Evolutionary conservation across 1,140 invertebrate species (phyloP), one percentile per base, ranked within the genome.

Genomic region (Formica exsecta): DNA sequence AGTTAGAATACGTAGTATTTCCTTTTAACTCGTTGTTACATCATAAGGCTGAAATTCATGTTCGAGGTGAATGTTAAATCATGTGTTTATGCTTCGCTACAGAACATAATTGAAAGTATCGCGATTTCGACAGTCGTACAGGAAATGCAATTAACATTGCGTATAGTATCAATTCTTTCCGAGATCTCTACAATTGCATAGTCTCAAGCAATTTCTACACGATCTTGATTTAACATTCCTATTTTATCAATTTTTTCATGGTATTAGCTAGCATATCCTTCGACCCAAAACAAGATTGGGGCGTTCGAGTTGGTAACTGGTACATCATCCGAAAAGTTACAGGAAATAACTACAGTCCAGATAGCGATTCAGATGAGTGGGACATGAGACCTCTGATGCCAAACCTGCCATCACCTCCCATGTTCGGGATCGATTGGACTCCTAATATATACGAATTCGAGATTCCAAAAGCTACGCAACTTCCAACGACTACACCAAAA

Each of bases 241-340:
- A 38, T 59, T 44, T 59, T 71, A 3, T 68, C 41, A 51, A 80
- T 88, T 89, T 41, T 54, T 66, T 59, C 0, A 62, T 64, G 36
- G n/a, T 86, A 86, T 13, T 68, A 93, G 93, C 89, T 41, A 90
- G 51, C 3, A 4, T 93, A 29, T 64, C 75, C 3, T 92, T 93
- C 29, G 86, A 93, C 71, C 89, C 91, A n/a, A 85, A 89, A 29
- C 65, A 75, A n/a, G 93, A 94, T 87, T 92, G 92, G 92, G 92
- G 92, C 13, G 92, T 94, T 59, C 92, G 83, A 19, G 8, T 94
- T 48, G 92, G 92, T 4, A 90, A 90, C 22, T 94, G 93, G 94
- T 93, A 93, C 62, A 84, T 93, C 25, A 93, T 94, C 62, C 86
- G 83, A 41, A 93, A 92, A 85, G 32, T 38, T 70, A 36, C 41